Conservation (phyloP, 2,888 invertebrate genomes). For the Autographa pulchrina region DNA sequence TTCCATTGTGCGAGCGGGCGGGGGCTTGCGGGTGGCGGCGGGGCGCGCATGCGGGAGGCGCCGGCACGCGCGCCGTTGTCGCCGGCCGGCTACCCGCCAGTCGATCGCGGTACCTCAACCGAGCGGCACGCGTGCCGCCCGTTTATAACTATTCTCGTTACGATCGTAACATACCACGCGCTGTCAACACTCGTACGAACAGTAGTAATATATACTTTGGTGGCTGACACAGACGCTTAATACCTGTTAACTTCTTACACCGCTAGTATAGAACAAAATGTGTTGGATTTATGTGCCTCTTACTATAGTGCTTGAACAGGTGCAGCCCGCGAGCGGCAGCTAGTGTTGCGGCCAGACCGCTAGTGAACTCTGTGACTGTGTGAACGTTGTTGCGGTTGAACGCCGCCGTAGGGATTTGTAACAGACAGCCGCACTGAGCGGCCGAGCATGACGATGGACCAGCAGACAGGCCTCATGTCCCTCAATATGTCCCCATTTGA, state of each 20-base stretch:
- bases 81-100: slow-evolving; percentile 87
- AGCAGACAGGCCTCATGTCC: slow-evolving; percentile 95
- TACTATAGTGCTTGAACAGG: slow-evolving; percentile 86
- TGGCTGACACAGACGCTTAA: slow-evolving; percentile 69
- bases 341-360: slow-evolving; percentile 88
- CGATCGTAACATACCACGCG: slow-evolving; percentile 85
- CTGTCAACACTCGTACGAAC: slow-evolving; percentile 73
- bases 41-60: slow-evolving; percentile 88
- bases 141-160: slow-evolving; percentile 68
- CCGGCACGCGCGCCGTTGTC: slow-evolving; percentile 86
- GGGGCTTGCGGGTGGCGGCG: slow-evolving; percentile 85
- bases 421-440: slow-evolving; percentile 83
- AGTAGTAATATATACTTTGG: slow-evolving; percentile 64
- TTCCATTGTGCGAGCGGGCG: slow-evolving; percentile 91
- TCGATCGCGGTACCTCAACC: slow-evolving; percentile 85
- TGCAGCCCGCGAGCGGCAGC: slow-evolving; percentile 87
- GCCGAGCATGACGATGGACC: slow-evolving; percentile 93
- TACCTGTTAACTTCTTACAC: slow-evolving; percentile 65
- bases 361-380: slow-evolving; percentile 89
- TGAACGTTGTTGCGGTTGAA: slow-evolving; percentile 88
- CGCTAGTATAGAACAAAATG: slow-evolving; percentile 80
- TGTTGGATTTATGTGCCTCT: slow-evolving; percentile 86
- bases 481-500: slow-evolving; percentile 97
- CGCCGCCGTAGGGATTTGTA: slow-evolving; percentile 86
- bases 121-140: slow-evolving; percentile 80